Evolutionary conservation across 2,888 invertebrate species (phyloP).

Genomic region (Argynnis bischoffii): DNA sequence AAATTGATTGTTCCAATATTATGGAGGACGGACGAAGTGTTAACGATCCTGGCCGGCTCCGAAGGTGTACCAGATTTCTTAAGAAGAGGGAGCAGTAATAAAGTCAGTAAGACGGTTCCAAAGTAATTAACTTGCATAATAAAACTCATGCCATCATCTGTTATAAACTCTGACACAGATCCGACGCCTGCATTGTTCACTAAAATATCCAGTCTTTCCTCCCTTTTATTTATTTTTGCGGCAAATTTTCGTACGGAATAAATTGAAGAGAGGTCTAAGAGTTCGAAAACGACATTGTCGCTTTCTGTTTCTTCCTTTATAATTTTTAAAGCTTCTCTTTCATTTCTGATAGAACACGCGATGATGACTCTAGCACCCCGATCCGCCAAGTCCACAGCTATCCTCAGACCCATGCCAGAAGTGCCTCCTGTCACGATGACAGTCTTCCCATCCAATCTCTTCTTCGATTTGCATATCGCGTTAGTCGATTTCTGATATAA

Average conservation of each 20-base stretch:
- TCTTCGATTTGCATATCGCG: constrained; percentile 48
- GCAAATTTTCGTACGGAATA: constrained; percentile 91
- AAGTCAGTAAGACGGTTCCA: no score
- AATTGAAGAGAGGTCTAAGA: constrained; percentile 88
- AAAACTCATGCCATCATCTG: no score
- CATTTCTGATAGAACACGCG: constrained; percentile 65
- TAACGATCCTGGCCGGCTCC: no score
- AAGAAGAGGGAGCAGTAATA: no score
- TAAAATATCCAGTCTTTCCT: constrained; percentile 84
- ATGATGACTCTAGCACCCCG: constrained; percentile 69
- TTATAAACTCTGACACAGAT: no score
- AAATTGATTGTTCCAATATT: no score
- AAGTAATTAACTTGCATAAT: no score
- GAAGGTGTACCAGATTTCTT: no score
- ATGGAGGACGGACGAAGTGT: no score
- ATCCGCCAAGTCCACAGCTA: constrained; percentile 65
- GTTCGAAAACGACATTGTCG: constrained; percentile 85
- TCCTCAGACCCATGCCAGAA: constrained; percentile 64
- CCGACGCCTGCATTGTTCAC: no score
- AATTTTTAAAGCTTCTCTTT: constrained; percentile 78
- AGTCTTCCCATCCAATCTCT: constrained; percentile 50
- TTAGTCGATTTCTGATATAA: constrained; percentile 66
- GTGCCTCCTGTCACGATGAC: constrained; percentile 73
- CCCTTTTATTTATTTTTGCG: constrained; percentile 86
- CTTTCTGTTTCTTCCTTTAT: constrained; percentile 86